Base-by-base conservation (phyloP, 2,113 vertebrate species). In the Poecile atricapillus region DNA sequence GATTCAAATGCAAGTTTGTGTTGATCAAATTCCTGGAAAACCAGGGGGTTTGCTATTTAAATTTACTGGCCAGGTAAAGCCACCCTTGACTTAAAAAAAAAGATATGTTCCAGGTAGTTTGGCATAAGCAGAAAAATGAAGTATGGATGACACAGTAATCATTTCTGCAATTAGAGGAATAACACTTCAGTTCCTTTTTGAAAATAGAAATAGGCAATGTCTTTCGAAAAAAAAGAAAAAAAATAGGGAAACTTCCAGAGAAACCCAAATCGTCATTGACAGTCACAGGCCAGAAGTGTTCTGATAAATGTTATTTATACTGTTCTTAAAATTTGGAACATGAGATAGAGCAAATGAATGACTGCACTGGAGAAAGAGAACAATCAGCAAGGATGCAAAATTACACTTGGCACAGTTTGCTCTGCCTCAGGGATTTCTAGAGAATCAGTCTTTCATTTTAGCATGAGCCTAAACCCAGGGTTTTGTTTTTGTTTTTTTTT, bases 381-480 rank as follows among this genome's bases (percentile, higher is more conserved):
- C 82, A 77, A 94, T 93, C 82, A 86, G 27, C 63, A 89, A 76
- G n/a, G 74, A 87, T 93, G 49, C 2, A 1, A 87, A 97, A 93
- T 95, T 94, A 65, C 52, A 70, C 47, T 95, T 97, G 95, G 92
- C 93, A 90, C 19, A 20, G 28, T 88, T 93, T 81, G 19, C 33
- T 95, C 78, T 68, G 35, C 64, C 63, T 95, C 90, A 83, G 49
- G 81, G 75, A 47, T 90, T 89, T 90, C 87, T 91, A 94, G 82
- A 95, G 76, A 91, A 77, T 83, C 55, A 80, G 78, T 73, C 87
- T 95, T 87, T 96, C 82, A 94, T 94, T 96, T 95, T 31, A 91
- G 22, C 27, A 50, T 74, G 7, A 90, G 24, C 19, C 50, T 39
- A 90, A 93, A 64, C 14, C 46, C 50, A 74, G 14, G 6, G 0